phyloP scores from a whole-genome alignment of 1,140 invertebrate species.

The Heliconius melpomene region DNA sequence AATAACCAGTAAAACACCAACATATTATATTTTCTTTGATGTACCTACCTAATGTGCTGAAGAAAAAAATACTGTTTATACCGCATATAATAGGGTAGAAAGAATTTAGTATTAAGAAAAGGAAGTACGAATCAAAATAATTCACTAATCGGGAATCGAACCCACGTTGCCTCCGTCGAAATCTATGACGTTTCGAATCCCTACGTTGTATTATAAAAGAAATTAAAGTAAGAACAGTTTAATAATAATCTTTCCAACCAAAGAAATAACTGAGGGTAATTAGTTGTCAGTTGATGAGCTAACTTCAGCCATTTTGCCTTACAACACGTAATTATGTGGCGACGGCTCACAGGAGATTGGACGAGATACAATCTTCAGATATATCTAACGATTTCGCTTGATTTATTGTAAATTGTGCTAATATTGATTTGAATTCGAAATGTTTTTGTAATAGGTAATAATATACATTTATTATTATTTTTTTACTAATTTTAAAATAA shows the following conservation, averaged over 20 bases:
- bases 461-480: background rate
- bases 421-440: background rate
- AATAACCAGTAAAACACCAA: too few species aligned
- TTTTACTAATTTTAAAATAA: too few species aligned
- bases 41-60: too few species aligned
- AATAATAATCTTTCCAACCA: background rate
- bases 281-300: conserved; percentile 44
- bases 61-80: too few species aligned
- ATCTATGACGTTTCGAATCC: background rate
- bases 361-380: conserved; percentile 42
- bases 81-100: too few species aligned
- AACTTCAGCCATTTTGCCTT: conserved; percentile 51
- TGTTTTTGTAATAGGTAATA: background rate
- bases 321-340: conserved; percentile 35
- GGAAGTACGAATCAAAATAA: too few species aligned
- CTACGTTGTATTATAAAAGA: background rate
- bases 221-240: background rate
- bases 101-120: too few species aligned
- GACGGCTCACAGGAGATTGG: conserved; percentile 50
- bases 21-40: too few species aligned
- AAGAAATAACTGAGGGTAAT: background rate
- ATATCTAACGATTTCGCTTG: background rate
- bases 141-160: too few species aligned
- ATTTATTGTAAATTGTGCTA: conserved; percentile 10
- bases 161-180: background rate